phyloP scores from a whole-genome alignment of 2,888 invertebrate genomes.

The Itoplectis maculator region DNA sequence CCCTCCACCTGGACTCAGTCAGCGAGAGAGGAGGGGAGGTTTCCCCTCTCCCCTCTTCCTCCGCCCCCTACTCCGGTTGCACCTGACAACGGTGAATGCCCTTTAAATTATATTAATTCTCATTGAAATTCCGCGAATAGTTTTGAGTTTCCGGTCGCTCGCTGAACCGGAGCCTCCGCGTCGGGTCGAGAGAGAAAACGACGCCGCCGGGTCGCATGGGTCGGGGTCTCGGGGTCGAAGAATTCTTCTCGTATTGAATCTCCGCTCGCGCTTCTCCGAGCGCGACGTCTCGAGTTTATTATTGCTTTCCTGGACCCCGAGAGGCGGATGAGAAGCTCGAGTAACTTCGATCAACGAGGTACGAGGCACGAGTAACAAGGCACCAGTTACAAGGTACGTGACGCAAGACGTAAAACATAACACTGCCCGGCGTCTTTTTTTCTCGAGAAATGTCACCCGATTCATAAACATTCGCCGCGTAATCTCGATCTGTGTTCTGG shows the following conservation, averaged over 20 bases:
- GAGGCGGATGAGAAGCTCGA: background rate
- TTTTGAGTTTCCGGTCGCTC: slow-evolving; percentile 53
- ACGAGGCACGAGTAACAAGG: too few species aligned
- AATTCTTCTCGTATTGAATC: slow-evolving; percentile 18
- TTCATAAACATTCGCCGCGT: slow-evolving; percentile 37
- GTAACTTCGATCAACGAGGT: slow-evolving; percentile 6
- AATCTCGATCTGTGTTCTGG: slow-evolving; percentile 18
- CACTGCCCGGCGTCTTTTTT: too few species aligned
- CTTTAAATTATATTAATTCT: slow-evolving; percentile 75
- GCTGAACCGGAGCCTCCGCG: background rate
- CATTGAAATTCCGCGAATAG: slow-evolving; percentile 75
- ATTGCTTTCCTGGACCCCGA: background rate
- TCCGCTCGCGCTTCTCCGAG: background rate
- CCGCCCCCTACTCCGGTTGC: slow-evolving; percentile 9
- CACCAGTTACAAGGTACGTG: background rate
- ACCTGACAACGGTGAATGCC: slow-evolving; percentile 33
- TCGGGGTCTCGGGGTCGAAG: slow-evolving; percentile 19
- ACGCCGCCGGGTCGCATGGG: background rate
- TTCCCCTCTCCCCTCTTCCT: slow-evolving; percentile 13
- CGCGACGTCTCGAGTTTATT: slow-evolving; percentile 15
- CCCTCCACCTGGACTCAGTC: too few species aligned
- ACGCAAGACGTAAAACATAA: too few species aligned
- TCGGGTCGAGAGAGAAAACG: background rate
- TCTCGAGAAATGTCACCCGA: background rate
- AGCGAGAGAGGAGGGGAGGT: too few species aligned